A percentile compares a stretch with the other conserved stretches of the same genome.
Conservation (phyloP, 2,888 invertebrate species). For the Ptychoptera albimana region DNA sequence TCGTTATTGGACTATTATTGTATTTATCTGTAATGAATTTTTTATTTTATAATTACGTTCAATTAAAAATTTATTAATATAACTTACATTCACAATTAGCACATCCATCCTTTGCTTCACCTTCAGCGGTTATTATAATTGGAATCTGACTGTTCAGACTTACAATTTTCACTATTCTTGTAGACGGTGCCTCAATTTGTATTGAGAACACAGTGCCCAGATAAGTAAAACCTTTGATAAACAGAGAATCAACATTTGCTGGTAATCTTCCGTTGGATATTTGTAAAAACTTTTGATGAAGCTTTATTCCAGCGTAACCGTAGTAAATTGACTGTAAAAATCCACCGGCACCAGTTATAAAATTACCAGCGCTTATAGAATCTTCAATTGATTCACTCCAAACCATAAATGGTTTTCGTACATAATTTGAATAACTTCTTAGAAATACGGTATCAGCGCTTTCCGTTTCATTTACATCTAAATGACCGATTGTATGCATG, state of each 20-base stretch:
- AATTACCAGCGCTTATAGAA: constrained; percentile 38
- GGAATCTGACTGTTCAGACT: not conserved
- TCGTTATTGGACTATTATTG: too few relatives aligned
- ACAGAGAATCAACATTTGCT: constrained; percentile 28
- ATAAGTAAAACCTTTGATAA: constrained; percentile 16
- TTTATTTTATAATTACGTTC: too few relatives aligned
- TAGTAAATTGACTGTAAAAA: constrained; percentile 40
- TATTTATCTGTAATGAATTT: too few relatives aligned
- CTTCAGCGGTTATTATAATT: not conserved
- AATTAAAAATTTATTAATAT: too few relatives aligned
- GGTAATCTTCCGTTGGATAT: constrained; percentile 31
- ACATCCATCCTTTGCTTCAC: too few relatives aligned
- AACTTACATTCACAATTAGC: too few relatives aligned
- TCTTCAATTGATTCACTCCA: constrained; percentile 41
- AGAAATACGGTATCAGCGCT: constrained; percentile 34
- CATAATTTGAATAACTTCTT: constrained; percentile 35
- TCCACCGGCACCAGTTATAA: constrained; percentile 44
- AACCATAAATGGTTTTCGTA: constrained; percentile 43
- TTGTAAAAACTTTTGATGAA: constrained; percentile 33
- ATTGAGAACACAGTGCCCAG: constrained; percentile 16
- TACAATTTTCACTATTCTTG: not conserved
- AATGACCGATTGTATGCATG: constrained; percentile 40
- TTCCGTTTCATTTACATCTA: constrained; percentile 28
- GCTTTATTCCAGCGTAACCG: constrained; percentile 39
- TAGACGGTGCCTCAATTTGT: not conserved